Percentiles rank a stretch among this genome's conserved stretches.
These are phyloP conservation scores for Protobothrops flavoviridis DNA, from an alignment of 2,113 vertebrate genomes.

Conservation along the genomic window DNA sequence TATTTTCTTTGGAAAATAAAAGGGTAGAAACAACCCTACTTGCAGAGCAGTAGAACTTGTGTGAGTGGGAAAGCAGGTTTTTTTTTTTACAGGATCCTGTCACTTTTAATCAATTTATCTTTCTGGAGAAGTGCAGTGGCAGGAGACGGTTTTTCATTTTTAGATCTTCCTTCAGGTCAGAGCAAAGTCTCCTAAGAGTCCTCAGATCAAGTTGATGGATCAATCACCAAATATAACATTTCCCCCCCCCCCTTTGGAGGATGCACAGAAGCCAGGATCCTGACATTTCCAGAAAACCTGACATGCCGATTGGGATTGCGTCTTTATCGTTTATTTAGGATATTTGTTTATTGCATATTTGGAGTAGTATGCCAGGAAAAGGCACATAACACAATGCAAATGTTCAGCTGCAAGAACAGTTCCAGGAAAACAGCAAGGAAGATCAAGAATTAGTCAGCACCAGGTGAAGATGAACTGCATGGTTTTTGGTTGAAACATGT, in stretches of 20 bases:
- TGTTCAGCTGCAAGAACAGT: not conserved
- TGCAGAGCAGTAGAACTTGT: not conserved
- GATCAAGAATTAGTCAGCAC: not conserved
- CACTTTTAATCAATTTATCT: not conserved
- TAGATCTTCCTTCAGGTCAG: not conserved
- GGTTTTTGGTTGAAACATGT: not conserved
- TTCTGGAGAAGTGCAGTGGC: not conserved
- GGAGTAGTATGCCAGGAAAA: not conserved
- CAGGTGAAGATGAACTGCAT: not conserved
- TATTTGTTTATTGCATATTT: not conserved
- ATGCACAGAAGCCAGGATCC: not conserved
- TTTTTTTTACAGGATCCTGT: not conserved
- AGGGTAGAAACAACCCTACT: not conserved
- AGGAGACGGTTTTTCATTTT: not conserved
- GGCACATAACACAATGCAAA: not conserved
- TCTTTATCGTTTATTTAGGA: not conserved
- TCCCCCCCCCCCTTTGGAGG: not conserved
- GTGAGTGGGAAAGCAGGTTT: slow-evolving; percentile 3
- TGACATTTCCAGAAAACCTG: not conserved
- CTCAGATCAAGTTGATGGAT: not conserved
- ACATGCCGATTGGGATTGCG: not conserved
- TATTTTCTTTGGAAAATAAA: not conserved
- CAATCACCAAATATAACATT: not conserved
- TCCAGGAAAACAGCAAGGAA: not conserved
- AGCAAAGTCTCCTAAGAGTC: not conserved